Evolutionary conservation across 1,140 invertebrate species (phyloP), one percentile per base, ranked within the genome.

Genomic region (Daktulosphaira vitifoliae): DNA sequence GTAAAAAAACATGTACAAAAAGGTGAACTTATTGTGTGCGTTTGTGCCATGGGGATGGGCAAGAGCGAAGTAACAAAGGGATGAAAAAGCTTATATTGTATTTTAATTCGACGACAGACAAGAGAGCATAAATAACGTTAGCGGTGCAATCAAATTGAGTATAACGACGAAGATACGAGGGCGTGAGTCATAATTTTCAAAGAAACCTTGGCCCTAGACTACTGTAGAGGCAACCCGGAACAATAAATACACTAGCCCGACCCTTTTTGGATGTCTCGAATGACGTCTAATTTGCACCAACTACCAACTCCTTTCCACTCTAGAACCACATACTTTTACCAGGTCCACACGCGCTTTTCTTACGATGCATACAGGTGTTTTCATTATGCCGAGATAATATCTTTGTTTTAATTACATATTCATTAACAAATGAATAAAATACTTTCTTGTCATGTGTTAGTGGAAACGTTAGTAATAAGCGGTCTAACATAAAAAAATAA

Each of bases 241-340:
- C 42, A 9, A 62, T 48, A 62, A 48, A 62, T 33, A 62, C 42
- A 48, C 42, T n/a, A 39, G 56, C 25, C 56, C 56, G 56, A 62
- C 56, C 56, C 39, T 48, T 48, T 48, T 33, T 29, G 16, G 16
- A 33, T 33, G 39, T 29, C 16, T 16, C 42, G 13, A 11, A 22
- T 46, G 42, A 62, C 56, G 56, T 62, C 56, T 62, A 62, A 62
- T 62, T 62, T 62, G 42, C 29, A 33, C 42, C 33, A 20, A 3
- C 16, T 8, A 8, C 23, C 11, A 22, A 26, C 5, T 8, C 16
- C 16, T 2, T 8, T 9, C 53, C 53, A 15, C 7, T 2, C 18
- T 22, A 15, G 16, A 20, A 6, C 39, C 3, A 16, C 29, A 11
- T 11, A 33, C 29, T 5, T 11, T 6, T 11, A 33, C 29, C n/a